Percentiles rank a stretch among this genome's conserved stretches.
Evolutionary conservation across 2,797 vertebrate species (phyloP).

Genomic region (Xenopus petersii): DNA sequence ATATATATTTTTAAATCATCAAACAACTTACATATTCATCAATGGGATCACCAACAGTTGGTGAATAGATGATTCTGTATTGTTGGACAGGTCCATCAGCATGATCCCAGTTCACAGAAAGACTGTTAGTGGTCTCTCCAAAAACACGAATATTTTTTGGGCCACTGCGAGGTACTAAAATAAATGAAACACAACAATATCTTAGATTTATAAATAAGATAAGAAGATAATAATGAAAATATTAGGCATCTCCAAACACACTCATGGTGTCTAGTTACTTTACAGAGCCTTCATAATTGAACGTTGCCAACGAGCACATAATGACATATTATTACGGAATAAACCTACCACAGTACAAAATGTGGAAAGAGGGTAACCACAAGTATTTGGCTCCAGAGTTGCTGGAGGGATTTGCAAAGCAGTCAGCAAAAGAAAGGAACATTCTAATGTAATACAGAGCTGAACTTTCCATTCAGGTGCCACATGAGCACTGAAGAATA

Average conservation of each 20-base stretch:
- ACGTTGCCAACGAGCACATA: constrained; percentile 35
- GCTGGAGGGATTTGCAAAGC: constrained; percentile 29
- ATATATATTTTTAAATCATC: no score
- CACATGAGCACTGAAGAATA: constrained; percentile 4
- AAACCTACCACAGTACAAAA: constrained; percentile 45
- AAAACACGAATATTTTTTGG: constrained; percentile 89
- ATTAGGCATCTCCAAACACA: constrained; percentile 33
- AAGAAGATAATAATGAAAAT: constrained; percentile 14
- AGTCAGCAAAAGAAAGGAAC: constrained; percentile 30
- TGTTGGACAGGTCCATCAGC: constrained; percentile 91
- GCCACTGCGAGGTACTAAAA: constrained; percentile 82
- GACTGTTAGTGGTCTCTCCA: constrained; percentile 86
- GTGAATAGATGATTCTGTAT: constrained; percentile 86
- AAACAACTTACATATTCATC: constrained; percentile 84
- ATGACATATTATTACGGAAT: constrained; percentile 44
- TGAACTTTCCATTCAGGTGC: not conserved
- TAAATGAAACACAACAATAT: constrained; percentile 37
- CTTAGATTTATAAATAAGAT: constrained; percentile 13
- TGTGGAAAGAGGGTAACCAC: constrained; percentile 44
- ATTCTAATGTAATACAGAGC: constrained; percentile 19
- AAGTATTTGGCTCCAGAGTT: constrained; percentile 28
- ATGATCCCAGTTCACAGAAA: constrained; percentile 92
- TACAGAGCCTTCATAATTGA: constrained; percentile 8
- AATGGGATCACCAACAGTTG: constrained; percentile 83
- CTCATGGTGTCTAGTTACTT: constrained; percentile 23